Conservation (phyloP, 2,113 vertebrate genomes). For the Boleophthalmus pectinirostris region DNA sequence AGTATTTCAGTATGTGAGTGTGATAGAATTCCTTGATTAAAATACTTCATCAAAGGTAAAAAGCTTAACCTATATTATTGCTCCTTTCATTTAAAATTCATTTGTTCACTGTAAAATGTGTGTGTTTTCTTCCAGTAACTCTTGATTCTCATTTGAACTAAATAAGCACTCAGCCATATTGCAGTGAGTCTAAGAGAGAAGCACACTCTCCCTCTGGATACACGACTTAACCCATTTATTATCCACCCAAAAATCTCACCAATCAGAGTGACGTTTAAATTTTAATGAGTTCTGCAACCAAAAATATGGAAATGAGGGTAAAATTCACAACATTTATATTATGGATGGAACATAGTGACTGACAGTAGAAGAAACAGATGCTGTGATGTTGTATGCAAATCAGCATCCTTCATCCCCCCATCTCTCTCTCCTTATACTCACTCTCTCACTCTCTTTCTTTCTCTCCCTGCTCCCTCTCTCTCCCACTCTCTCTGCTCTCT, state of each 20-base stretch:
- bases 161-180: constrained; percentile 61
- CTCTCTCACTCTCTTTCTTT: constrained; percentile 31
- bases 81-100: not conserved
- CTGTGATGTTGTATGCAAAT: constrained; percentile 73
- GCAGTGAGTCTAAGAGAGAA: constrained; percentile 55
- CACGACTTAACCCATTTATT: constrained; percentile 55
- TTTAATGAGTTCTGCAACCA: constrained; percentile 1
- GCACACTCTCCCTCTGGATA: constrained; percentile 63
- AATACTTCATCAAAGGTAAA: not conserved
- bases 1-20: not conserved
- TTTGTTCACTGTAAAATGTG: not conserved
- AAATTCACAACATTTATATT: constrained; percentile 6
- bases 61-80: not conserved
- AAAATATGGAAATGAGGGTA: constrained; percentile 18
- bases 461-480: constrained; percentile 46
- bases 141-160: constrained; percentile 51
- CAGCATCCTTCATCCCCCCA: constrained; percentile 67
- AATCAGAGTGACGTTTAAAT: constrained; percentile 16
- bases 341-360: constrained; percentile 6
- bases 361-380: constrained; percentile 62
- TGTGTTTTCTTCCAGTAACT: constrained; percentile 16
- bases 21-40: not conserved
- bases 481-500: constrained; percentile 42
- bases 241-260: constrained; percentile 17
- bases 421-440: constrained; percentile 32